Base-by-base conservation (phyloP, 2,113 vertebrate species). In the Speoplatyrhinus poulsoni region DNA sequence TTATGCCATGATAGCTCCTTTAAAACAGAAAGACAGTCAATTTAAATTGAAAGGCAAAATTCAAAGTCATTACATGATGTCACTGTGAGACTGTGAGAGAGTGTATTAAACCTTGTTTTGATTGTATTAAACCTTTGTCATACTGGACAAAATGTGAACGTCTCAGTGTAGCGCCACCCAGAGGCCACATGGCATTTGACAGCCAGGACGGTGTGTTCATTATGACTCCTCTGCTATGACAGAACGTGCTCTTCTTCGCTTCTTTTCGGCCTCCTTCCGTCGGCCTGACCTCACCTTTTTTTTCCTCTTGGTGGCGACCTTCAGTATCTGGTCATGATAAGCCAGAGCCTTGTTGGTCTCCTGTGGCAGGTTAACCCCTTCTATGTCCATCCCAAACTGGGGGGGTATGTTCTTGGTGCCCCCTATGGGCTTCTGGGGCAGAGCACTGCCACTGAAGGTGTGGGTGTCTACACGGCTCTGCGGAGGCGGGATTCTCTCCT, bases 281-380 rank as follows among this genome's bases (percentile, higher is more conserved):
- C 95, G 95, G 3, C 95, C 95, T 9, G 92, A 88, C 61, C 96
- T 95, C 15, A 93, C 92, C 87, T 97, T 98, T 90, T 96, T 99
- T 81, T 96, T 98, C 92, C 95, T 98, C 77, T 92, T 93, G 57
- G 92, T 93, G 0, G 92, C 86, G 1, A 71, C 85, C 89, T 95
- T 98, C 32, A 93, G 82, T 0, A 94, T 93, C 78, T 95, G 95
- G 72, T 97, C 95, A 75, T 95, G 96, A 82, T 93, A 96, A 1
- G 92, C 90, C 78, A 94, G 88, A n/a, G 91, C 90, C 83, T 98
- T 98, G 90, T 96, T 94, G 86, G 96, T 98, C 92, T 99, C 97
- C 88, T 99, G 97, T 76, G 95, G 95, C 59, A 98, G 84, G 80
- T 80, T 84, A 12, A 77, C 73, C 41, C 82, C 80, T 12, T 84